Percentiles rank a stretch among this genome's conserved stretches.
Conservation (phyloP, 2,797 vertebrate species). For the Tarsius wallacei region DNA sequence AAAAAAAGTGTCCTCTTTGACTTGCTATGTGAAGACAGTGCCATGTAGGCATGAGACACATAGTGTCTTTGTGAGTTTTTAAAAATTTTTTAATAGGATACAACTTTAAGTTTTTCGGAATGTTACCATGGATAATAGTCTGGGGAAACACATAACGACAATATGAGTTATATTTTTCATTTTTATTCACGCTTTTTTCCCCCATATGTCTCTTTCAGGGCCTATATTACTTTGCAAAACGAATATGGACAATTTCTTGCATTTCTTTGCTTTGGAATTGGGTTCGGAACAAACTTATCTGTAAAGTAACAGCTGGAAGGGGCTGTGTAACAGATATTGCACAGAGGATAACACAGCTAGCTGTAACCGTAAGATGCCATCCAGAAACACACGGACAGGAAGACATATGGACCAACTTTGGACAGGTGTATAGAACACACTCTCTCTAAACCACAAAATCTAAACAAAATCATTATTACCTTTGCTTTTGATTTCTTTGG, state of each 20-base stretch:
- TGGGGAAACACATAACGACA: not conserved
- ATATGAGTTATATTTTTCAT: not conserved
- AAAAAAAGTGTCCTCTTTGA: not conserved
- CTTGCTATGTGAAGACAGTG: not conserved
- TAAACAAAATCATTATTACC: conserved; percentile 1
- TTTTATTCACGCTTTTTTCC: not conserved
- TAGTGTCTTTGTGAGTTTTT: not conserved
- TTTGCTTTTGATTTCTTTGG: conserved; percentile 50
- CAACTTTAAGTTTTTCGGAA: not conserved
- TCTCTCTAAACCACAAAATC: not conserved
- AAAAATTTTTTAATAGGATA: not conserved
- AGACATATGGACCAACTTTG: not conserved
- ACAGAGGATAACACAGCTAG: not conserved
- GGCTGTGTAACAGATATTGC: not conserved
- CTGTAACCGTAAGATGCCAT: not conserved
- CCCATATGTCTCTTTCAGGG: not conserved
- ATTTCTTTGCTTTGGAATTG: not conserved
- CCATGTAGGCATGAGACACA: not conserved
- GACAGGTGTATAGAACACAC: not conserved
- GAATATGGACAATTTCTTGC: conserved; percentile 5
- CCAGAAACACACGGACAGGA: not conserved
- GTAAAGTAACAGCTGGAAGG: not conserved
- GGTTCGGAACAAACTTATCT: not conserved
- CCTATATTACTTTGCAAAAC: conserved; percentile 31
- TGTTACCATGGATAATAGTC: not conserved